Evolutionary conservation across 2,113 vertebrate species (phyloP), one percentile per base, ranked within the genome.

Genomic region (Castor canadensis): DNA sequence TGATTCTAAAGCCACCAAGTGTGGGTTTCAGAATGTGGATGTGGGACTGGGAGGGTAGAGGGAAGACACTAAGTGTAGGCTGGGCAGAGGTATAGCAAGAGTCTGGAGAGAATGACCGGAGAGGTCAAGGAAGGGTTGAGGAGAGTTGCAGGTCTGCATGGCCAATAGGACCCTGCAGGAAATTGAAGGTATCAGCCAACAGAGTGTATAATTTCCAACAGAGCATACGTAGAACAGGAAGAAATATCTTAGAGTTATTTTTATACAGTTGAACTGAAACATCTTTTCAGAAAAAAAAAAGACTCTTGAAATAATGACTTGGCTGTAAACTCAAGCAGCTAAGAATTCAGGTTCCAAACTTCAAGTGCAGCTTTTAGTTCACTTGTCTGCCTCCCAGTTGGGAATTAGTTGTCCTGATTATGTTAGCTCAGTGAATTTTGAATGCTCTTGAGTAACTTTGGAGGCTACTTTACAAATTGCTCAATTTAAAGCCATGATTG

Each of bases 401-500:
- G 84, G 49, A 94, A 85, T 92, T 92, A 77, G 28, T 95, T 80
- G 76, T 73, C 22, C 58, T 79, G 85, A n/a, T 75, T 56, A 7
- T 19, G 4, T 82, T 88, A 79, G 72, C 35, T 60, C 35, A 35
- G 26, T 83, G 88, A 80, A 62, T 97, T 77, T 88, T 76, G 66
- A 69, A 75, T 92, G 67, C 69, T 80, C 73, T 69, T 85, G 56
- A 93, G 62, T 75, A 94, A 92, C 43, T 45, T 77, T 92, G 71
- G 87, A 94, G 81, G 58, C 47, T 43, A 38, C 56, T 80, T 58
- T 93, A 54, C 26, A 84, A 60, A 89, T 91, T 83, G 94, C 24
- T 45, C 10, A 96, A 75, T 96, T 94, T 96, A 62, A 82, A 95
- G 90, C 80, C 62, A 69, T 22, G 62, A 72, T 96, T 28, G 66